Evolutionary conservation across 2,888 invertebrate species (phyloP), one percentile per base, ranked within the genome.

Genomic region (Torymus texanus): DNA sequence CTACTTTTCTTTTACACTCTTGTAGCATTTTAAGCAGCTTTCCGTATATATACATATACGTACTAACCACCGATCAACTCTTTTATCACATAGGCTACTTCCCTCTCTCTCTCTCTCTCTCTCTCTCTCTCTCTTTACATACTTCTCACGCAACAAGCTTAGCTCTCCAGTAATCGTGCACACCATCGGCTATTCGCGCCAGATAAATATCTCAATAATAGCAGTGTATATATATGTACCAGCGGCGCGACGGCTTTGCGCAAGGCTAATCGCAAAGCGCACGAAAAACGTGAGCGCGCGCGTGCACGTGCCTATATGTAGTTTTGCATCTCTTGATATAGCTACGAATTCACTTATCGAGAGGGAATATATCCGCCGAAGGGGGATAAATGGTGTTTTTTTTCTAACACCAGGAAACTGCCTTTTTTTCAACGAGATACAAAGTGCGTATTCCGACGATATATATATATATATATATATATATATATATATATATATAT

Each of bases 181-280:
- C 50, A 24, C 65, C 50, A 79, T 79, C 75, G 59, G 71, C 62
- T 59, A 71, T 72, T 65, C 77, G 51, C 59, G 58, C 14, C 18
- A 79, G 75, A 79, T 79, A 75, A 79, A 75, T 79, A 79, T 75
- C 75, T 75, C 75, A 73, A 74, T 74, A 75, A 67, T 73, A 29
- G 67, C 14, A 1, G 55, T 55, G 63, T 53, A 51, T 24, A 16
- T 53, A 51, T 24, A 16, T 21, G 21, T 1, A n/a, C 55, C 24
- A n/a, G 16, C 24, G 65, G 13, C 24, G 18, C 14, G 29, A 5
- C 14, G 41, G 41, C 53, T 71, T 79, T 75, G 70, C 75, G 79
- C 70, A 75, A 75, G 68, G 63, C 74, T 79, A 71, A 75, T 79
- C 75, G 65, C 41, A 41, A 71, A 75, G 75, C 75, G 65, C 41